Conservation (phyloP, 2,113 vertebrate genomes). For the Seriola quinqueradiata region DNA sequence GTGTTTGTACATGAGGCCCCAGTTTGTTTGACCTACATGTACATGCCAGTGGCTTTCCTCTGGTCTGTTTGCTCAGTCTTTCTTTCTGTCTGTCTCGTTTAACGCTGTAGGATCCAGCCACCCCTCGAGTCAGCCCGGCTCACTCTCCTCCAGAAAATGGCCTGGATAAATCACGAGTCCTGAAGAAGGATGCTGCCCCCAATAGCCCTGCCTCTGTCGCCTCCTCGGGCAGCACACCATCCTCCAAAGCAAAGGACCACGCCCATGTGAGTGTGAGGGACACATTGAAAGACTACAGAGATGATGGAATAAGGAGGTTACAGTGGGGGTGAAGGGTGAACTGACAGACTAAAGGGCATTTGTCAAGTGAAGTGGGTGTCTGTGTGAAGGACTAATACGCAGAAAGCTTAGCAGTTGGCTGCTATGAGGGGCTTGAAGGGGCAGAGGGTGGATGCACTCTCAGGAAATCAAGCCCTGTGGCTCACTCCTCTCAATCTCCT, state of each 20-base stretch:
- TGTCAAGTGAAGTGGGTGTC: slow-evolving; percentile 71
- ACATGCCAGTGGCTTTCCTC: slow-evolving; percentile 77
- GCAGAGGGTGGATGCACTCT: slow-evolving; percentile 70
- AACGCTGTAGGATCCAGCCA: slow-evolving; percentile 89
- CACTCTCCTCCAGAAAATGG: slow-evolving; percentile 96
- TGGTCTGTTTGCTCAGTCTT: slow-evolving; percentile 76
- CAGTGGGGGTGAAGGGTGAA: slow-evolving; percentile 44
- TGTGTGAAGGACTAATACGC: slow-evolving; percentile 62
- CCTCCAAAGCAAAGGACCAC: slow-evolving; percentile 97
- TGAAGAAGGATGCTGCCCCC: slow-evolving; percentile 94
- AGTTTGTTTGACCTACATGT: slow-evolving; percentile 81
- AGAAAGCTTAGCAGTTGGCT: slow-evolving; percentile 66
- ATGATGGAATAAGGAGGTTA: slow-evolving; percentile 55
- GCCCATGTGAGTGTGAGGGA: slow-evolving; percentile 86
- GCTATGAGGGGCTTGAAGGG: slow-evolving; percentile 55
- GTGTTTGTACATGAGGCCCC: slow-evolving; percentile 80
- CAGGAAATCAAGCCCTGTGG: slow-evolving; percentile 75
- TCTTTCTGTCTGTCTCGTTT: slow-evolving; percentile 61
- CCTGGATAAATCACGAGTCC: slow-evolving; percentile 91
- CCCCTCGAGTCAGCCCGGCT: slow-evolving; percentile 92
- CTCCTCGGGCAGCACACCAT: slow-evolving; percentile 97
- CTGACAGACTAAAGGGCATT: slow-evolving; percentile 68
- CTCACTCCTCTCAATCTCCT: slow-evolving; percentile 80
- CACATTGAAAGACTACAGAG: not conserved
- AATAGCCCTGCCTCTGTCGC: slow-evolving; percentile 96